Percentiles rank a stretch among this genome's conserved stretches.
phyloP scores from a whole-genome alignment of 2,888 invertebrate genomes.

The Cephus rjabovi region DNA sequence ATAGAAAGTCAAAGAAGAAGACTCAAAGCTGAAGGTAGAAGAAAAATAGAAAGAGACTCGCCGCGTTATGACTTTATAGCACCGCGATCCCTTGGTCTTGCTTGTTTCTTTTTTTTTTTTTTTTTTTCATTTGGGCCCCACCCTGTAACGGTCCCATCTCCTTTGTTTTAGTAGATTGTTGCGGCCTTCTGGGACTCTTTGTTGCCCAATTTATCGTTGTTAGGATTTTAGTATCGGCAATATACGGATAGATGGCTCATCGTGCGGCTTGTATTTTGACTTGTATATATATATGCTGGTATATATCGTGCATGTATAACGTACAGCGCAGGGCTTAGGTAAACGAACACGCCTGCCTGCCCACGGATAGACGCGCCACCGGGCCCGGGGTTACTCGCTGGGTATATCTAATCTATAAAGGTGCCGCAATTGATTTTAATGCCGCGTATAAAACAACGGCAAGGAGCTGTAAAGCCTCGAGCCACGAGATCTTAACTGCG shows the following conservation, averaged over 20 bases:
- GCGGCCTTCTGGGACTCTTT: conserved; percentile 33
- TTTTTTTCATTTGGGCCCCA: conserved; percentile 18
- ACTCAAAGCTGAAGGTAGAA: background rate
- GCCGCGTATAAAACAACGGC: conserved; percentile 40
- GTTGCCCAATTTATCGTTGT: conserved; percentile 58
- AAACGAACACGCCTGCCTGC: background rate
- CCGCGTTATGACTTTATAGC: conserved; percentile 58
- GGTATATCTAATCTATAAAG: conserved; percentile 46
- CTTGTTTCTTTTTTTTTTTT: conserved; percentile 12
- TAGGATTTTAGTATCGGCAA: conserved; percentile 43
- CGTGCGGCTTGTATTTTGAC: background rate
- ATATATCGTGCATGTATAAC: background rate
- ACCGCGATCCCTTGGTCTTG: conserved; percentile 27
- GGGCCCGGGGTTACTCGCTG: conserved; percentile 9
- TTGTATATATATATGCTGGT: background rate
- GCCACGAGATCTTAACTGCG: conserved; percentile 10
- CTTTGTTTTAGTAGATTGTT: conserved; percentile 37
- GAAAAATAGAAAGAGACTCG: background rate
- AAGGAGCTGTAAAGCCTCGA: conserved; percentile 38
- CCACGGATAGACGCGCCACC: background rate
- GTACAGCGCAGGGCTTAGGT: background rate
- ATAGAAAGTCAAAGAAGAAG: background rate
- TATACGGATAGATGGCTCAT: conserved; percentile 25
- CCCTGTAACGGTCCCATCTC: conserved; percentile 19
- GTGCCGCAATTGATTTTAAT: conserved; percentile 53